Percentiles rank a stretch among this genome's conserved stretches.
These are phyloP conservation scores for Erythrolamprus reginae DNA, from an alignment of 2,113 vertebrate genomes.

Conservation along the genomic window DNA sequence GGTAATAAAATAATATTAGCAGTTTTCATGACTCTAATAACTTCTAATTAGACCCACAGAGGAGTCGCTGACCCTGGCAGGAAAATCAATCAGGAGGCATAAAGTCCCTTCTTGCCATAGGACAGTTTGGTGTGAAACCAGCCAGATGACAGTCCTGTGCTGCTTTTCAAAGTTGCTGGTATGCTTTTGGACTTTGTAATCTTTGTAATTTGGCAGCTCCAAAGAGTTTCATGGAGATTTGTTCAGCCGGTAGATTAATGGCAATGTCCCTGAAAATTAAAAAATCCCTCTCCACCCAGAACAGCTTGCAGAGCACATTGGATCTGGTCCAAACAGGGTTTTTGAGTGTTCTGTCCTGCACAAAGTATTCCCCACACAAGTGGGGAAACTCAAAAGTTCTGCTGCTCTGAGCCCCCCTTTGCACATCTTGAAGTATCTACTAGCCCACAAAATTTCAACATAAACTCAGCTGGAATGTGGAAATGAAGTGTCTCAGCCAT, in stretches of 20 bases:
- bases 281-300: constrained; percentile 19
- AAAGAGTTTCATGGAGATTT: background rate
- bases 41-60: constrained; percentile 3
- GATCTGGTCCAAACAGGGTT: constrained; percentile 13
- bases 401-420: constrained; percentile 10
- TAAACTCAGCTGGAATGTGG: background rate
- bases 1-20: background rate
- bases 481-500: constrained; percentile 34
- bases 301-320: background rate
- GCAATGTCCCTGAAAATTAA: constrained; percentile 1
- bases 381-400: constrained; percentile 33
- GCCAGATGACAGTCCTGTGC: background rate
- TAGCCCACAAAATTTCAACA: constrained; percentile 16
- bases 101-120: background rate
- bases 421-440: constrained; percentile 6
- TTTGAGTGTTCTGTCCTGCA: background rate
- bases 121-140: background rate
- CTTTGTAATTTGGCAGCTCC: background rate
- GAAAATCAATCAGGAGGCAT: background rate
- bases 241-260: background rate
- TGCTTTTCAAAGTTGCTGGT: background rate
- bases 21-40: background rate
- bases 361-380: background rate
- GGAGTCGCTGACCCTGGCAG: background rate
- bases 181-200: background rate